A percentile compares a stretch with the other conserved stretches of the same genome.
These are phyloP conservation scores for Beris morrisii DNA, from an alignment of 2,888 invertebrate species.

Conservation along the genomic window DNA sequence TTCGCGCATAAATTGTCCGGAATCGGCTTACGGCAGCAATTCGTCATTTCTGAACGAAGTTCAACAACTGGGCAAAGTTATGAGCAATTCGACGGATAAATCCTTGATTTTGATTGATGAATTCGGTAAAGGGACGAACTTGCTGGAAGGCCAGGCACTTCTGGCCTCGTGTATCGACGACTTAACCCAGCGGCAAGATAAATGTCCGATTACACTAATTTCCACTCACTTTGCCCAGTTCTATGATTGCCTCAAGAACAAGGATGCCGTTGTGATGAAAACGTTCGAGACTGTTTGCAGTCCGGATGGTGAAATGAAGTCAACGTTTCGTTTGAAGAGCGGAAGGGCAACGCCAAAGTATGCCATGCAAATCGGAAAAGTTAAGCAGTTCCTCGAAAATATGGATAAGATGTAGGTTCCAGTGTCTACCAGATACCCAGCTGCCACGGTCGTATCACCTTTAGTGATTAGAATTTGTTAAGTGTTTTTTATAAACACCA, in stretches of 20 bases:
- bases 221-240: slow-evolving; percentile 79
- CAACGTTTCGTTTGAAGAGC: slow-evolving; percentile 20
- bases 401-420: slow-evolving; percentile 8
- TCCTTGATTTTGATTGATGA: slow-evolving; percentile 85
- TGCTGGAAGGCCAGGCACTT: slow-evolving; percentile 74
- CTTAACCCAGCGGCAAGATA: slow-evolving; percentile 61
- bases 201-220: slow-evolving; percentile 74
- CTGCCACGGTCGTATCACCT: background rate
- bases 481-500: too few species aligned
- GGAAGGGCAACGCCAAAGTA: slow-evolving; percentile 16
- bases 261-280: slow-evolving; percentile 18
- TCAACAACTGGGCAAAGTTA: slow-evolving; percentile 68
- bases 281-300: slow-evolving; percentile 24
- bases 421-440: background rate
- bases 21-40: slow-evolving; percentile 76
- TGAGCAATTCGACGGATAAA: slow-evolving; percentile 63
- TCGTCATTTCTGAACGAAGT: slow-evolving; percentile 86
- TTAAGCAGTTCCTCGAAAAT: slow-evolving; percentile 13
- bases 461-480: too few species aligned
- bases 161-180: slow-evolving; percentile 69
- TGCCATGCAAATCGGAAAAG: slow-evolving; percentile 12
- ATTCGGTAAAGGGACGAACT: slow-evolving; percentile 83
- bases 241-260: slow-evolving; percentile 58
- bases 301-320: slow-evolving; percentile 11
- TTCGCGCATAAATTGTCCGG: slow-evolving; percentile 73